Evolutionary conservation across 2,888 invertebrate species (phyloP), one percentile per base, ranked within the genome.

Genomic region (Myathropa florea): DNA sequence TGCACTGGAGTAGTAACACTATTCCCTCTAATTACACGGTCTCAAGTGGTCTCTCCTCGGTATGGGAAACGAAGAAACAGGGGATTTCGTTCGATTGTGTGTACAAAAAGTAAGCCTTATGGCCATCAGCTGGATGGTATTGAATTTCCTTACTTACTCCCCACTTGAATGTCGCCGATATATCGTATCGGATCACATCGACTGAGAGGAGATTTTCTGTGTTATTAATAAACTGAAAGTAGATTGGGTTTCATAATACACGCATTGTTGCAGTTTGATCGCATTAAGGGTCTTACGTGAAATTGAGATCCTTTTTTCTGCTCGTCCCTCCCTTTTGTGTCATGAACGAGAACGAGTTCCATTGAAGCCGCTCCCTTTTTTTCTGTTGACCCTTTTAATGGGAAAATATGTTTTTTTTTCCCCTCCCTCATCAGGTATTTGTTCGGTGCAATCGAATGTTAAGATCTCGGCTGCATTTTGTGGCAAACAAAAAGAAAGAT

Each of bases 191-290:
- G 10, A 59, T 79, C 39, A 12, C 23, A 55, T 46, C 46, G 46
- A 4, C 23, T n/a, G 10, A 30, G 46, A 53, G 63, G 14, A 77
- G 77, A 86, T 71, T 9, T 7, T 71, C 75, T 75, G 57, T 60
- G 24, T 82, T 82, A 68, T 78, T 86, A 78, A 82, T 78, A 78
- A 82, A 86, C 64, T 61, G 64, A n/a, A 65, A 73, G 70, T 61
- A 65, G 86, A 86, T 86, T 83, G 73, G 36, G 78, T 86, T 86
- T 83, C 86, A 86, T 73, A 83, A 78, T 68, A 67, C 76, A 78
- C 64, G 83, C 65, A 83, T 83, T 83, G 83, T 78, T 86, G 86
- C 86, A 86, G 86, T 86, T 86, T 86, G 83, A 86, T 86, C 86
- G 75, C 71, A 86, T 86, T 86, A 86, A 83, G 78, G 72, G 86